Percentiles rank a stretch among this genome's conserved stretches.
Evolutionary conservation across 2,888 invertebrate genomes (phyloP).

Genomic region (Polymixis flavicincta): DNA sequence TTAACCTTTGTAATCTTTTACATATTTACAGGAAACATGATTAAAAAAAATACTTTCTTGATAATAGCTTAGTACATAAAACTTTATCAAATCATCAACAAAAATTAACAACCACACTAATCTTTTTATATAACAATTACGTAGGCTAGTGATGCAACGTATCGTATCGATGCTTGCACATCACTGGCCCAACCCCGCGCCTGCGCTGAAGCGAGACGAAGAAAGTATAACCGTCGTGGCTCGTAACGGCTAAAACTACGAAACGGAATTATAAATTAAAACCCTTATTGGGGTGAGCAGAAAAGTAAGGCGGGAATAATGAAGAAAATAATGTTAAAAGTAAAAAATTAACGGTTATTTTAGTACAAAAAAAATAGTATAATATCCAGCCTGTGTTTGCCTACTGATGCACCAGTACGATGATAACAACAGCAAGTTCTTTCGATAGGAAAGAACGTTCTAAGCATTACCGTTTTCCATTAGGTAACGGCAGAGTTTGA

Average conservation of each 20-base stretch:
- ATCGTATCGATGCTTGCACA: conserved; percentile 66
- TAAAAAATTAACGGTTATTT: not conserved
- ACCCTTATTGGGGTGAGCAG: conserved; percentile 59
- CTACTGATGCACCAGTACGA: not conserved
- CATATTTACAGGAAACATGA: not conserved
- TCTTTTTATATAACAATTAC: conserved; percentile 62
- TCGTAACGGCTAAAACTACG: conserved; percentile 79
- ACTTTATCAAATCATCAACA: conserved; percentile 32
- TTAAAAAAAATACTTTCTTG: not conserved
- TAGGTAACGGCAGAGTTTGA: not conserved
- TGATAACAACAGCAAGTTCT: not conserved
- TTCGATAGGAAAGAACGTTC: not conserved
- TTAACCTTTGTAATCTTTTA: not conserved
- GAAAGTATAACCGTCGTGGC: conserved; percentile 85
- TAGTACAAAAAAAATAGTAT: not conserved
- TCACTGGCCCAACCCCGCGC: conserved; percentile 79
- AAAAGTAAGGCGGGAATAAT: conserved; percentile 1
- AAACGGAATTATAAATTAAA: conserved; percentile 63
- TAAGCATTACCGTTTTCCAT: not conserved
- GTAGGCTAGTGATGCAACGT: conserved; percentile 48
- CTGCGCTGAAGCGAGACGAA: conserved; percentile 87
- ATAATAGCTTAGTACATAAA: no score
- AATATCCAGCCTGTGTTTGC: not conserved
- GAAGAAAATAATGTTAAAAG: not conserved
- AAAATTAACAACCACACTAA: conserved; percentile 55